Percentiles rank a stretch among this genome's conserved stretches.
These are phyloP conservation scores for Entomyzon cyanotis DNA, from an alignment of 2,113 vertebrate genomes.

Conservation along the genomic window DNA sequence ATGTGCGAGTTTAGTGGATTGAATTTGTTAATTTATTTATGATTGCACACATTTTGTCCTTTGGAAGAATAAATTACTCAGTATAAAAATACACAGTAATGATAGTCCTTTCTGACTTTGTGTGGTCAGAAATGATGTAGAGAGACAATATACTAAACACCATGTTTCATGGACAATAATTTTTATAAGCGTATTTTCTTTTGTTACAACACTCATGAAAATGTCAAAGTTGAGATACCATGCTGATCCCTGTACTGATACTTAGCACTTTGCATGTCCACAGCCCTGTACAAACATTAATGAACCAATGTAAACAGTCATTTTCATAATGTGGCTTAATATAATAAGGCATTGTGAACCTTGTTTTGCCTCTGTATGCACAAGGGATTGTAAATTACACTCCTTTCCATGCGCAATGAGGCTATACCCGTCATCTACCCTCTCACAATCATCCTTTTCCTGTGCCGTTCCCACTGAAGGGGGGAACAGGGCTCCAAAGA, in stretches of 20 bases:
- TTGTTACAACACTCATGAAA: neutral
- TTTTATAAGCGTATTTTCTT: neutral
- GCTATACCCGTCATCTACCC: neutral
- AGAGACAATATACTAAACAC: neutral
- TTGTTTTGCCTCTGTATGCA: neutral
- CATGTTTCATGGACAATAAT: neutral
- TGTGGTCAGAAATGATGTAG: neutral
- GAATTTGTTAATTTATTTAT: neutral
- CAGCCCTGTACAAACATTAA: neutral
- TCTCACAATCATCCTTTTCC: neutral
- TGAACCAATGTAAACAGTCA: conserved; percentile 19
- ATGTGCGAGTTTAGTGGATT: neutral
- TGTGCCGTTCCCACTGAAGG: neutral
- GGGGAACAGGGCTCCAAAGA: neutral
- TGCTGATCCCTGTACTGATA: neutral
- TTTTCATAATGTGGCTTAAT: conserved; percentile 24
- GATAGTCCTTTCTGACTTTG: neutral
- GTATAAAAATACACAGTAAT: neutral
- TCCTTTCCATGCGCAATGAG: neutral
- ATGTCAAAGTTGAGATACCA: neutral
- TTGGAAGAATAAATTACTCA: neutral
- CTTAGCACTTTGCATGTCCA: neutral
- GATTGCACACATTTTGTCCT: neutral
- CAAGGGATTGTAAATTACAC: conserved; percentile 19
- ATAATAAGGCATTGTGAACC: neutral